phyloP scores from a whole-genome alignment of 2,888 invertebrate species.

The Tenthredo scrophulariae region DNA sequence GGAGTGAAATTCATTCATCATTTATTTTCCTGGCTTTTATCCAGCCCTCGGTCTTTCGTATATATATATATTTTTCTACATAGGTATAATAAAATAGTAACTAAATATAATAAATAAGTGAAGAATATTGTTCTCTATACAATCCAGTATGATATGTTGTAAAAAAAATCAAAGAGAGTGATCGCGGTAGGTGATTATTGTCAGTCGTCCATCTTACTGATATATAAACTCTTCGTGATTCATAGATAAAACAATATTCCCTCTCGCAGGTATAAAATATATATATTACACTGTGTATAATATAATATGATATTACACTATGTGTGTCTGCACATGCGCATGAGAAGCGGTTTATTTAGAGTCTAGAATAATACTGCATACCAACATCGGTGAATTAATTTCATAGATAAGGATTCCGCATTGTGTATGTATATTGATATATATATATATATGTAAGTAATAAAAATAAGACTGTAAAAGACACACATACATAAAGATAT shows the following conservation, averaged over 20 bases:
- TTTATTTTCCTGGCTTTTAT: conserved; percentile 19
- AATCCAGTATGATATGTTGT: background rate
- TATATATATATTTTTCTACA: background rate
- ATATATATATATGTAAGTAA: background rate
- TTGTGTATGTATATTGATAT: background rate
- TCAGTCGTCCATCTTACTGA: background rate
- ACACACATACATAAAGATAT: background rate
- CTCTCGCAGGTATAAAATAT: background rate
- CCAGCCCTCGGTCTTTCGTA: background rate
- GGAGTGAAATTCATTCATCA: conserved; percentile 30
- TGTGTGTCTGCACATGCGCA: conserved; percentile 11
- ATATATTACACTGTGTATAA: background rate
- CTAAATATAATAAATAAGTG: background rate
- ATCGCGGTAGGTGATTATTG: background rate
- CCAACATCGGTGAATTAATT: background rate
- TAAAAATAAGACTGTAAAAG: background rate
- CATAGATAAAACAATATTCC: background rate
- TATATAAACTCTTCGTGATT: background rate
- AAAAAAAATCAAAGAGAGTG: background rate
- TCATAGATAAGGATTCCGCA: conserved; percentile 1
- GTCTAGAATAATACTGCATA: background rate
- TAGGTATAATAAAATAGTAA: background rate
- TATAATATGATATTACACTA: background rate
- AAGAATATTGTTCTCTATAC: background rate
- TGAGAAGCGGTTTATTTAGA: background rate